Conservation (phyloP, 2,888 invertebrate genomes). For the Cantharis rufa region DNA sequence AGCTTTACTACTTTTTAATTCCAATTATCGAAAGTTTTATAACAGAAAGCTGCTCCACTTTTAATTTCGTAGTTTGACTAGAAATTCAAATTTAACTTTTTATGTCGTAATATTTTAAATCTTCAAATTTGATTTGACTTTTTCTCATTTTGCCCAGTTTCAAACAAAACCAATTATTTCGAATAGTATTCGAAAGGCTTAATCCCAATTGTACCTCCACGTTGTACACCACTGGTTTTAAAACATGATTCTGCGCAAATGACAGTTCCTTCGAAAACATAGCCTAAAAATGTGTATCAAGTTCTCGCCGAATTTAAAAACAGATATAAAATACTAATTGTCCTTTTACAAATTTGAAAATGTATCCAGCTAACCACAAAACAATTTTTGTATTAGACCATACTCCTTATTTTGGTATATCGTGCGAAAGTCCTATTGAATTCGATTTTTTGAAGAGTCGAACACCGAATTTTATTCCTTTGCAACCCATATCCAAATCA, state of each 20-base stretch:
- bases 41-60: no score
- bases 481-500: conserved; percentile 87
- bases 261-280: background rate
- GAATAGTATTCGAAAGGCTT: no score
- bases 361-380: conserved; percentile 85
- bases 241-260: background rate
- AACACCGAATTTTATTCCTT: conserved; percentile 71
- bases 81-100: no score
- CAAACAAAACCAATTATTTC: no score
- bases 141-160: no score
- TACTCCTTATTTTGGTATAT: conserved; percentile 87
- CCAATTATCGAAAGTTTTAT: no score
- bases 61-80: no score
- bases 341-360: conserved; percentile 43
- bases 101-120: no score
- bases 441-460: conserved; percentile 78
- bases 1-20: no score
- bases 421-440: conserved; percentile 80
- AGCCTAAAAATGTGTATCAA: background rate
- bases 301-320: background rate
- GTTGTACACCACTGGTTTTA: background rate
- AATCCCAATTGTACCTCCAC: background rate
- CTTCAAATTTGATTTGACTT: no score
- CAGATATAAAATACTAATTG: conserved; percentile 21
- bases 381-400: conserved; percentile 95